phyloP scores from a whole-genome alignment of 2,797 vertebrate genomes.

The Clarias fuscus region DNA sequence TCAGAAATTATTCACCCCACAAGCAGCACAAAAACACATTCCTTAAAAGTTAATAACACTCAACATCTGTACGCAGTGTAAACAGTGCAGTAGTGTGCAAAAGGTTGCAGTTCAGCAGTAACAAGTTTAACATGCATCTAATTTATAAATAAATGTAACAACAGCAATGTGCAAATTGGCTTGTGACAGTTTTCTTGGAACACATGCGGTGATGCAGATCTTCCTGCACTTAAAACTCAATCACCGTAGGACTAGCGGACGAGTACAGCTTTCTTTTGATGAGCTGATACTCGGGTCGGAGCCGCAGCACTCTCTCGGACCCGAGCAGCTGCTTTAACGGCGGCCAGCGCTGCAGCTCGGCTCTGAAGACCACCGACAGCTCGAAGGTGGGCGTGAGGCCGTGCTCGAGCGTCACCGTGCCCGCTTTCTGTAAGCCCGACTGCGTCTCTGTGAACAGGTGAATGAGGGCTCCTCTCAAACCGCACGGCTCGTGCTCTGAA shows the following conservation, averaged over 20 bases:
- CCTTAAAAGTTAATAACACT: not conserved
- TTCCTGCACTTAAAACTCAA: not conserved
- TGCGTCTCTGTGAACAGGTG: conserved; percentile 67
- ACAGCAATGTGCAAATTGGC: conserved; percentile 12
- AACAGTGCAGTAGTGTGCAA: conserved; percentile 17
- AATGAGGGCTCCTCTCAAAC: conserved; percentile 74
- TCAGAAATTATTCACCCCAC: not conserved
- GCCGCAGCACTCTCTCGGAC: conserved; percentile 65
- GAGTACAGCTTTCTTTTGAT: conserved; percentile 82
- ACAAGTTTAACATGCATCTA: not conserved
- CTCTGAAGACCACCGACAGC: conserved; percentile 71
- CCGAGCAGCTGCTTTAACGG: conserved; percentile 69
- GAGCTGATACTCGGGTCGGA: conserved; percentile 73
- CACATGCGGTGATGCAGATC: not conserved
- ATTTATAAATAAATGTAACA: conserved; percentile 2
- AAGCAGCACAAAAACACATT: not conserved
- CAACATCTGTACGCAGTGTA: not conserved
- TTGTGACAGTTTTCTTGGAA: not conserved
- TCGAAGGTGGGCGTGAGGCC: conserved; percentile 76
- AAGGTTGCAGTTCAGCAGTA: not conserved
- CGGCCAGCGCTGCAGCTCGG: conserved; percentile 66
- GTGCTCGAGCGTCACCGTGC: conserved; percentile 62
- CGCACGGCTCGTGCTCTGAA: conserved; percentile 73
- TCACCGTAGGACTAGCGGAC: conserved; percentile 71
- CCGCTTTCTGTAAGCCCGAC: conserved; percentile 61